Evolutionary conservation across 2,888 invertebrate genomes (phyloP).

Genomic region (Anaspis maculata): DNA sequence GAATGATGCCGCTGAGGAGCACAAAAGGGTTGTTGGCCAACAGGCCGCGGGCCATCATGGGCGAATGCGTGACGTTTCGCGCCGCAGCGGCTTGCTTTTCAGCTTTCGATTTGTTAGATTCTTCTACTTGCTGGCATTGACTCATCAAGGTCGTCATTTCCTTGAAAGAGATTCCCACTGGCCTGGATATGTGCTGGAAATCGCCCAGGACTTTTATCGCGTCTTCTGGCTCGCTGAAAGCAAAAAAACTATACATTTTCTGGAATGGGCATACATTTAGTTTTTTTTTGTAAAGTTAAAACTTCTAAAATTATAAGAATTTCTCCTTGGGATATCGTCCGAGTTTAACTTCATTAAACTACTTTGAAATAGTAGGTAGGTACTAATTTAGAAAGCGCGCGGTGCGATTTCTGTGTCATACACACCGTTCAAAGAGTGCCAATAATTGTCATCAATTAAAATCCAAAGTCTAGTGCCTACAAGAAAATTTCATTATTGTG

Average conservation of each 20-base stretch:
- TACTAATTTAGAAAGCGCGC: no score
- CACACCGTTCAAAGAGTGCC: no score
- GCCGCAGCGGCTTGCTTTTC: conserved; percentile 12
- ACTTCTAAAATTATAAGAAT: no score
- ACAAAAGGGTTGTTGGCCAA: conserved; percentile 60
- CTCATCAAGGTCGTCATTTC: conserved; percentile 74
- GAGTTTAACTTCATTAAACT: no score
- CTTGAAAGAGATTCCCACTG: conserved; percentile 57
- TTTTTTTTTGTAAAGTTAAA: no score
- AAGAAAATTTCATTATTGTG: no score
- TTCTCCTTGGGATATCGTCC: no score
- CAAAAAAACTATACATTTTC: conserved; percentile 1
- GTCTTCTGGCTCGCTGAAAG: conserved; percentile 64
- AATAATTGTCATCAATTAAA: no score
- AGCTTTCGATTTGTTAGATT: conserved; percentile 27
- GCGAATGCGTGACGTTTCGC: conserved; percentile 11
- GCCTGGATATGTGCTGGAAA: conserved; percentile 53
- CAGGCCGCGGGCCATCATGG: conserved; percentile 35
- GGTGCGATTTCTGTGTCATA: no score
- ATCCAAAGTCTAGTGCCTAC: no score
- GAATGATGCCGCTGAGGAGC: conserved; percentile 60
- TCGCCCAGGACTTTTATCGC: conserved; percentile 55
- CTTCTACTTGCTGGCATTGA: conserved; percentile 66
- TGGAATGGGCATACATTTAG: background rate
- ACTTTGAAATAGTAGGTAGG: no score